Evolutionary conservation across 1,140 invertebrate species (phyloP).

Genomic region (Globodera ellingtonae): DNA sequence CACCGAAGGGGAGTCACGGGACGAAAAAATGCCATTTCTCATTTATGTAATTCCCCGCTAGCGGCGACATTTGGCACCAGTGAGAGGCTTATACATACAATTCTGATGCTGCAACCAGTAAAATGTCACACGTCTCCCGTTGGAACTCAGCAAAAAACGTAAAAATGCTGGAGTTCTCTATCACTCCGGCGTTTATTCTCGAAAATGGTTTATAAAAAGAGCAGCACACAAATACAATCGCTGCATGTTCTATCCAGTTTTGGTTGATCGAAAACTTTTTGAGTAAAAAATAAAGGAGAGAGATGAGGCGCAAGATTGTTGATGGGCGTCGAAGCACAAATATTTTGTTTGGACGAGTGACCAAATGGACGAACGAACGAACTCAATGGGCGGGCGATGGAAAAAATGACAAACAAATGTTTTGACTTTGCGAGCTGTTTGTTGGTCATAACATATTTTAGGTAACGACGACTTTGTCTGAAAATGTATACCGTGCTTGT

Average conservation of each 20-base stretch:
- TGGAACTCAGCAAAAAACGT: too few species aligned
- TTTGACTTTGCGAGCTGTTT: not conserved
- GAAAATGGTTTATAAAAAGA: not conserved
- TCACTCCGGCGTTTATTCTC: too few species aligned
- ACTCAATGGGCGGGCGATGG: not conserved
- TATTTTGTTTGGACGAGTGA: not conserved
- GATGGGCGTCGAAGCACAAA: not conserved
- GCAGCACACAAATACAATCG: not conserved
- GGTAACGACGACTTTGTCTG: not conserved
- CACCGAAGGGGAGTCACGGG: too few species aligned
- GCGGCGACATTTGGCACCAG: not conserved
- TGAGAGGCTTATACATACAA: not conserved
- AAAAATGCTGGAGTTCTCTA: too few species aligned
- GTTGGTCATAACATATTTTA: not conserved
- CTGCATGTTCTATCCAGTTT: too few species aligned
- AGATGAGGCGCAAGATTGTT: not conserved
- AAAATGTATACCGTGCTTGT: too few species aligned
- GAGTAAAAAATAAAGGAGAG: not conserved
- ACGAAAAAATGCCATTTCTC: not conserved
- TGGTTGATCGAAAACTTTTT: not conserved
- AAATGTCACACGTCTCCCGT: too few species aligned
- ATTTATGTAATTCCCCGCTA: not conserved
- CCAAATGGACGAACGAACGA: not conserved
- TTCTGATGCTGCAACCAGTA: too few species aligned
- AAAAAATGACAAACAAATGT: conserved; percentile 3